Percentiles rank a stretch among this genome's conserved stretches.
Conservation (phyloP, 2,797 vertebrate genomes). For the Mareca strepera region DNA sequence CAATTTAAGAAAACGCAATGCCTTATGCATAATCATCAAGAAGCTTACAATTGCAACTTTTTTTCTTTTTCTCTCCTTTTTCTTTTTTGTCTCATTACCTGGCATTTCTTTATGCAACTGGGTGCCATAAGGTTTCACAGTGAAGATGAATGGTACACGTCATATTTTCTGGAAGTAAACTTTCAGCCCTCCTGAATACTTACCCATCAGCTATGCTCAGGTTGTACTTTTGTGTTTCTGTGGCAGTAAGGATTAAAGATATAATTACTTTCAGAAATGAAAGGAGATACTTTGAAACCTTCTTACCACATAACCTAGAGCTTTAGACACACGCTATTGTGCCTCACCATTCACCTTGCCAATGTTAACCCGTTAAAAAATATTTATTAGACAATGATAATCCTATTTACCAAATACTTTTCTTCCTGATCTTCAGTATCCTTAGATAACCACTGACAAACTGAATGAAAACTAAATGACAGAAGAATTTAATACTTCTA, state of each 20-base stretch:
- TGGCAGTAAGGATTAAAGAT: background rate
- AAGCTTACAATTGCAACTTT: background rate
- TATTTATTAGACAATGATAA: background rate
- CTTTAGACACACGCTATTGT: background rate
- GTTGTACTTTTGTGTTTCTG: background rate
- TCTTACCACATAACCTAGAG: background rate
- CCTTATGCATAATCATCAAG: background rate
- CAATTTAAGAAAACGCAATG: conserved; percentile 3
- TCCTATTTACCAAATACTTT: background rate
- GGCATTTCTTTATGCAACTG: background rate
- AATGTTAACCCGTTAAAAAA: background rate
- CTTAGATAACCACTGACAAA: background rate
- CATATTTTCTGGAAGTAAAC: background rate
- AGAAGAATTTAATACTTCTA: background rate
- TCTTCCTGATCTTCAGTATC: background rate
- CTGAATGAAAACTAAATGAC: background rate
- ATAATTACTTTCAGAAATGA: background rate
- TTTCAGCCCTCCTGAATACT: background rate
- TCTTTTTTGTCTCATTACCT: background rate
- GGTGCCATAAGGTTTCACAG: background rate
- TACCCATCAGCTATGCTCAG: background rate
- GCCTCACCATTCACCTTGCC: background rate
- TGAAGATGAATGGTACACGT: background rate
- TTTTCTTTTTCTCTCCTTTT: background rate
- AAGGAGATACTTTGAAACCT: background rate